Conservation (phyloP, 35 echinoderm and acorn worm genomes). For the Acanthaster planci region DNA sequence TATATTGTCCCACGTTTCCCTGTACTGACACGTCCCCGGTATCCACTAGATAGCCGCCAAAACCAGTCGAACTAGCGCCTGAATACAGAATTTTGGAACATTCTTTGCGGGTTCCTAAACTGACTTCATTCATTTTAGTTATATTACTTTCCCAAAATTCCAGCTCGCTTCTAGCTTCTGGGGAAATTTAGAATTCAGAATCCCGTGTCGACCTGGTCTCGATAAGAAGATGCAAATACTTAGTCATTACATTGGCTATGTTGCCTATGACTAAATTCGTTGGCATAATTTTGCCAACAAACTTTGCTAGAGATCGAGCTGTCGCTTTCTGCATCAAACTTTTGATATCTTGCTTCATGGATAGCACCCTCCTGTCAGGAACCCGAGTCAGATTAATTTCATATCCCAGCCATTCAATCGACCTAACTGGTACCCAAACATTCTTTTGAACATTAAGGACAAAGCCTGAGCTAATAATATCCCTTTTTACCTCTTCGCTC, state of each 20-base stretch:
- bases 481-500: neutral
- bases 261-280: conserved; percentile 17
- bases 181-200: neutral
- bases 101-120: neutral
- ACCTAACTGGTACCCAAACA: neutral
- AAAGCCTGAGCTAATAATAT: neutral
- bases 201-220: conserved; percentile 4
- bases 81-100: conserved; percentile 14
- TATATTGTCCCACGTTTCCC: neutral
- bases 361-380: conserved; percentile 6
- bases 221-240: neutral
- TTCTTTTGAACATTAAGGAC: conserved; percentile 8
- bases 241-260: conserved; percentile 19
- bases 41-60: conserved; percentile 10
- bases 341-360: neutral
- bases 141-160: neutral
- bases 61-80: neutral
- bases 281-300: neutral
- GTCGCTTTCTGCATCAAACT: neutral
- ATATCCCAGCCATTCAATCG: conserved; percentile 21
- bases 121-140: neutral
- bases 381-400: neutral
- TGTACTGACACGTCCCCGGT: neutral
- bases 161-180: neutral
- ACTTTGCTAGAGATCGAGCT: neutral